phyloP scores from a whole-genome alignment of 1,140 invertebrate genomes.

The Idris sp. region DNA sequence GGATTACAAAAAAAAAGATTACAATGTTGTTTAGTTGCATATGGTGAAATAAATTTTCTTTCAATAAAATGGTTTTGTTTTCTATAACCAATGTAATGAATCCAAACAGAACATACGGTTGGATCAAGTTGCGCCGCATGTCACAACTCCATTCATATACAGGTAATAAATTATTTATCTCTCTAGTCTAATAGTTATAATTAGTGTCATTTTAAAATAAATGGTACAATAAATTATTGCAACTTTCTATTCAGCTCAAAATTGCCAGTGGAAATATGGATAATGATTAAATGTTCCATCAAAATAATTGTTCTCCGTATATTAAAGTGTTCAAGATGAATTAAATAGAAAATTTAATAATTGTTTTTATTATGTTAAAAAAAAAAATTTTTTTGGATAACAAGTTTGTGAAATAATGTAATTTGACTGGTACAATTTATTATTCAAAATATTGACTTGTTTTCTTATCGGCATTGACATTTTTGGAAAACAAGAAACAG shows the following conservation, averaged over 20 bases:
- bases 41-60: slow-evolving; percentile 34
- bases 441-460: neutral
- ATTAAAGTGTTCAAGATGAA: too few species aligned
- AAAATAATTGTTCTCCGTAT: neutral
- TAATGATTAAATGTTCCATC: too few species aligned
- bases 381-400: too few species aligned
- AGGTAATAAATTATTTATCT: slow-evolving; percentile 41
- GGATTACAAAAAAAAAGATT: neutral
- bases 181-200: slow-evolving; percentile 43
- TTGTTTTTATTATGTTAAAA: too few species aligned
- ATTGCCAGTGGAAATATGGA: too few species aligned
- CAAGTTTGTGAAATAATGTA: too few species aligned
- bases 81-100: slow-evolving; percentile 30
- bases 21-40: slow-evolving; percentile 19
- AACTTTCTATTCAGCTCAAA: slow-evolving; percentile 16
- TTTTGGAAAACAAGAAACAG: neutral
- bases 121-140: slow-evolving; percentile 40
- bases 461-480: neutral
- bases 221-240: slow-evolving; percentile 16
- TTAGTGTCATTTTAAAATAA: slow-evolving; percentile 39
- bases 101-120: slow-evolving; percentile 40
- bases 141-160: slow-evolving; percentile 33
- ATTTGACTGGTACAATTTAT: too few species aligned
- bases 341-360: too few species aligned
- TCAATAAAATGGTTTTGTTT: slow-evolving; percentile 39